Evolutionary conservation across 2,797 vertebrate genomes (phyloP).

Genomic region (Pantherophis vulpinus): DNA sequence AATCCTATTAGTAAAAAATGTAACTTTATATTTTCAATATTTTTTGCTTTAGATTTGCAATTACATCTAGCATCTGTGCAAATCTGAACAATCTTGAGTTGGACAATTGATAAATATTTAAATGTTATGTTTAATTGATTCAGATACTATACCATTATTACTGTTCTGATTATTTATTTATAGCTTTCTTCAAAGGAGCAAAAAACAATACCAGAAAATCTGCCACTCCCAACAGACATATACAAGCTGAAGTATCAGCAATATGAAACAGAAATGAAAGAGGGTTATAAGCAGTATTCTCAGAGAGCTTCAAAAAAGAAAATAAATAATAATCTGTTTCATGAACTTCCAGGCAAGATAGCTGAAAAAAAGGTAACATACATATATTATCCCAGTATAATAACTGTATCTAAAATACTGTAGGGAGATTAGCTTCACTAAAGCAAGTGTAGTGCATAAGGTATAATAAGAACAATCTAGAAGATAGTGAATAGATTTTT

Average conservation of each 20-base stretch:
- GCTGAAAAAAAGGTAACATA: constrained; percentile 46
- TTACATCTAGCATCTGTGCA: background rate
- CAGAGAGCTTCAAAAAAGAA: constrained; percentile 54
- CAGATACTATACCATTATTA: constrained; percentile 10
- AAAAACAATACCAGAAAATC: constrained; percentile 62
- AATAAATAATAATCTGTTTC: constrained; percentile 11
- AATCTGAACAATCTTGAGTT: background rate
- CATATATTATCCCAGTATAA: background rate
- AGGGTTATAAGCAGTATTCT: constrained; percentile 59
- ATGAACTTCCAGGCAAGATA: constrained; percentile 37
- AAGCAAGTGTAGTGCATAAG: background rate
- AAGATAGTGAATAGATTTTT: background rate
- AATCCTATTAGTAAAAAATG: background rate
- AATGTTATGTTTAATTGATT: constrained; percentile 4
- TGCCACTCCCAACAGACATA: constrained; percentile 54
- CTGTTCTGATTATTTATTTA: constrained; percentile 25
- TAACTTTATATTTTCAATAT: background rate
- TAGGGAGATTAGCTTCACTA: background rate
- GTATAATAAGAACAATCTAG: background rate
- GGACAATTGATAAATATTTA: background rate
- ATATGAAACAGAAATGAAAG: constrained; percentile 60
- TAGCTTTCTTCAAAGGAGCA: constrained; percentile 52
- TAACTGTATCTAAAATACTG: background rate
- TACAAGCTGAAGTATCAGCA: constrained; percentile 64
- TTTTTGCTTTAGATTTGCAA: background rate